phyloP scores from a whole-genome alignment of 2,797 vertebrate genomes.

The Sandelia bainsii region DNA sequence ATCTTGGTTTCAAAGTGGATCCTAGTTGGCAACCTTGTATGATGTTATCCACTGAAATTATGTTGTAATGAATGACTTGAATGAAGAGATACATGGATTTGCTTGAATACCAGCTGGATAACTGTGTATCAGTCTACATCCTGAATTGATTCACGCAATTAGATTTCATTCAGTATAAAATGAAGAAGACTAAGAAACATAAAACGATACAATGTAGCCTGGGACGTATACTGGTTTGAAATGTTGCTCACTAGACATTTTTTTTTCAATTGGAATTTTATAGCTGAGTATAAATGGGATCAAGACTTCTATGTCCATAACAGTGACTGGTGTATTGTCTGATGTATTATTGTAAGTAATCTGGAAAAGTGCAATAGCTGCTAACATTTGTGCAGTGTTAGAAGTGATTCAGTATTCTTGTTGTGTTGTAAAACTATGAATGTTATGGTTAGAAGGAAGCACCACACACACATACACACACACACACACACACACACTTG shows the following conservation, averaged over 20 bases:
- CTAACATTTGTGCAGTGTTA: slow-evolving; percentile 52
- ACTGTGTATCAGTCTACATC: slow-evolving; percentile 1
- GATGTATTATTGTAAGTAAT: slow-evolving; percentile 16
- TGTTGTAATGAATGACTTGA: neutral
- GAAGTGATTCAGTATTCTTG: slow-evolving; percentile 33
- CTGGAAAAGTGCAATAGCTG: slow-evolving; percentile 26
- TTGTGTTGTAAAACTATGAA: slow-evolving; percentile 62
- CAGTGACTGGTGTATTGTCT: slow-evolving; percentile 1
- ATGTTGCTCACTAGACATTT: neutral
- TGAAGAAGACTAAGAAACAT: neutral
- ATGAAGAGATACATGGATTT: slow-evolving; percentile 4
- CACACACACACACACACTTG: neutral
- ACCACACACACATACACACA: neutral
- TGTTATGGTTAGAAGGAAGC: slow-evolving; percentile 51
- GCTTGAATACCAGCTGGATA: slow-evolving; percentile 18
- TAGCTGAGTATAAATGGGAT: slow-evolving; percentile 47
- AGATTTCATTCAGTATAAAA: slow-evolving; percentile 17
- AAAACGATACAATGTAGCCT: slow-evolving; percentile 1
- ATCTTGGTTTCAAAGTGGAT: neutral
- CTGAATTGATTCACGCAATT: slow-evolving; percentile 16
- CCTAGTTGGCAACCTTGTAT: neutral
- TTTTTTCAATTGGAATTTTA: slow-evolving; percentile 19
- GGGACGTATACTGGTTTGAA: neutral
- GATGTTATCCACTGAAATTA: slow-evolving; percentile 6
- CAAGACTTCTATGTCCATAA: slow-evolving; percentile 4